These are phyloP conservation scores for Liasis olivaceus DNA, from an alignment of 2,797 vertebrate genomes.

Conservation along the genomic window DNA sequence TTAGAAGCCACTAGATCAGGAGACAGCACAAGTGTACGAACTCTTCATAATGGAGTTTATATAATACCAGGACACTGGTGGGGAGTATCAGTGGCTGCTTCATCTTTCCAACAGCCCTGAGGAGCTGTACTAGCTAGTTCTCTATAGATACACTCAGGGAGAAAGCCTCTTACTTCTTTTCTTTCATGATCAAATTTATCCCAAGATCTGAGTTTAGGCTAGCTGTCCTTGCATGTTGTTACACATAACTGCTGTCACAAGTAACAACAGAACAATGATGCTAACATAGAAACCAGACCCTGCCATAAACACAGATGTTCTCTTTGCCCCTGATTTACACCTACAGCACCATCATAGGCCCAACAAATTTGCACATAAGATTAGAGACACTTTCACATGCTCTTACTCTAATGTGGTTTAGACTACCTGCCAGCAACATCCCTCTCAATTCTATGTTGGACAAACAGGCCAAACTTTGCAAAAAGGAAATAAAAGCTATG, in stretches of 20 bases:
- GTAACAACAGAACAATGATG: not conserved
- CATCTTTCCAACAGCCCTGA: not conserved
- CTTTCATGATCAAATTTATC: not conserved
- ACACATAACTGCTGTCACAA: not conserved
- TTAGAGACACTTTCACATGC: not conserved
- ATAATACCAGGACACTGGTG: no score
- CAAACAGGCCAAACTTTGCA: not conserved
- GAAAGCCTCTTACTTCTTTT: not conserved
- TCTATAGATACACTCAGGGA: not conserved
- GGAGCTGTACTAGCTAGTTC: not conserved
- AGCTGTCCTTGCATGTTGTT: not conserved
- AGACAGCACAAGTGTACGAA: no score
- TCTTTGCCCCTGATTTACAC: not conserved
- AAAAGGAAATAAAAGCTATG: not conserved
- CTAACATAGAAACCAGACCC: not conserved
- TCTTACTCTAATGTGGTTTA: not conserved
- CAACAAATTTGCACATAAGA: not conserved
- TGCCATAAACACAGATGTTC: not conserved
- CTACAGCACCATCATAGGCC: not conserved
- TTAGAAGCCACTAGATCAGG: not conserved
- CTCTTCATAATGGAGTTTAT: no score
- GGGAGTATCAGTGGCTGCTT: not conserved
- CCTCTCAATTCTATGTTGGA: not conserved
- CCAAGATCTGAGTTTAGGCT: not conserved
- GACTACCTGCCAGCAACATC: not conserved